Percentiles rank a stretch among this genome's conserved stretches.
phyloP scores from a whole-genome alignment of 2,113 vertebrate species.

The Cisticola juncidis region DNA sequence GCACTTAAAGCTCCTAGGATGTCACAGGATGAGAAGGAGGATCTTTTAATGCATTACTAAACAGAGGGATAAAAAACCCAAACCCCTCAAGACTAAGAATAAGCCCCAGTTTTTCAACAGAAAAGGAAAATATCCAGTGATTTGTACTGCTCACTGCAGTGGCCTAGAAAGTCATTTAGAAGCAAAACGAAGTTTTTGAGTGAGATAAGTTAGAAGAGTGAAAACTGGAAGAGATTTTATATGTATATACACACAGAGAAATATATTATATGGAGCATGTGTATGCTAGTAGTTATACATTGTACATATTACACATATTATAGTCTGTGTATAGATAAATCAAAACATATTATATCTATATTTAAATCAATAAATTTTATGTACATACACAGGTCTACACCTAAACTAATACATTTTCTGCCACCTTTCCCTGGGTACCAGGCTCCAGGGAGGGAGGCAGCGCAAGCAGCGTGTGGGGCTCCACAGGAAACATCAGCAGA shows the following conservation, averaged over 20 bases:
- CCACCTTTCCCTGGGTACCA: neutral
- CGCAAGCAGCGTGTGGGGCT: neutral
- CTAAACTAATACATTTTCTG: neutral
- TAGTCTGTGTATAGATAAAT: neutral
- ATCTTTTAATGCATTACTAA: conserved; percentile 28
- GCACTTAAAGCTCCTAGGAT: neutral
- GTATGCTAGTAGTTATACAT: neutral
- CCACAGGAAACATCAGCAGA: rapidly evolving
- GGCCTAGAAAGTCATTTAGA: neutral
- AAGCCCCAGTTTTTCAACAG: neutral
- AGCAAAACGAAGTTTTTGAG: neutral
- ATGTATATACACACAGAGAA: rapidly evolving
- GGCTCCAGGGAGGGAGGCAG: neutral
- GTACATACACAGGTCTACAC: rapidly evolving
- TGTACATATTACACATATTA: neutral
- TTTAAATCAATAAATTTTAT: neutral
- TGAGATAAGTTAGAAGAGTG: neutral
- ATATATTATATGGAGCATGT: neutral
- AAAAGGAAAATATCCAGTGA: neutral
- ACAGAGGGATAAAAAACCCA: neutral
- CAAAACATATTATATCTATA: neutral
- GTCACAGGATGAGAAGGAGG: neutral
- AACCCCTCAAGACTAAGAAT: neutral
- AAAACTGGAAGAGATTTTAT: neutral
- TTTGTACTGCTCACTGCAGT: neutral